Conservation (phyloP, 1,140 invertebrate species). For the Drosophila quadrilineata region DNA sequence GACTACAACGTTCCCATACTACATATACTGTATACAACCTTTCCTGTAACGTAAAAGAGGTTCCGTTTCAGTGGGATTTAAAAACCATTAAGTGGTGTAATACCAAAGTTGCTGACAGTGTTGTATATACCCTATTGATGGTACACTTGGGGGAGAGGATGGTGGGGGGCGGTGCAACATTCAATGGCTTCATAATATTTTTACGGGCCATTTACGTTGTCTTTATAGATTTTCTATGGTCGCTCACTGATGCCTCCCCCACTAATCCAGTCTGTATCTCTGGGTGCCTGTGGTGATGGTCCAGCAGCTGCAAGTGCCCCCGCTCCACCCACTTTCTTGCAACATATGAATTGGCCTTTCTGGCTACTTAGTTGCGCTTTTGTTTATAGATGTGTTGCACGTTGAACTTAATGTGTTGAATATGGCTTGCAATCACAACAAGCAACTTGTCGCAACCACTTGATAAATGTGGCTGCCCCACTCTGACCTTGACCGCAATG, state of each 20-base stretch:
- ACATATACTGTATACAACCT: no score
- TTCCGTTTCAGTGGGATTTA: no score
- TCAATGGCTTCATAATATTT: slow-evolving; percentile 73
- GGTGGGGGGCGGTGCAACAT: slow-evolving; percentile 9
- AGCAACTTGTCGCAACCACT: slow-evolving; percentile 48
- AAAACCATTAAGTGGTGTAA: no score
- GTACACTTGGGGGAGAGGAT: slow-evolving; percentile 4
- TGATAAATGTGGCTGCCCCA: slow-evolving; percentile 57
- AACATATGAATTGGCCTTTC: slow-evolving; percentile 53
- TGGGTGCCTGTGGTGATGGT: no score
- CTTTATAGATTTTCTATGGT: slow-evolving; percentile 68
- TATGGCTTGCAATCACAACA: slow-evolving; percentile 62
- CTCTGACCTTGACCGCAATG: slow-evolving; percentile 63
- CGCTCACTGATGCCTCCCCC: slow-evolving; percentile 17
- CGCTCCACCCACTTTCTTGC: neutral
- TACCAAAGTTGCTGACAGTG: neutral
- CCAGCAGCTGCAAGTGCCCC: no score
- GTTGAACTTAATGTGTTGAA: slow-evolving; percentile 12
- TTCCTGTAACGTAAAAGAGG: no score
- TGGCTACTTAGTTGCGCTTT: slow-evolving; percentile 54
- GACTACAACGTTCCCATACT: no score
- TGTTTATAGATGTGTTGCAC: slow-evolving; percentile 71
- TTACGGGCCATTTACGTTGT: slow-evolving; percentile 67
- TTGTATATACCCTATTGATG: neutral
- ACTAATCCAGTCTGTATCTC: neutral